Evolutionary conservation across 2,113 vertebrate species (phyloP), one percentile per base, ranked within the genome.

Genomic region (Promerops cafer): DNA sequence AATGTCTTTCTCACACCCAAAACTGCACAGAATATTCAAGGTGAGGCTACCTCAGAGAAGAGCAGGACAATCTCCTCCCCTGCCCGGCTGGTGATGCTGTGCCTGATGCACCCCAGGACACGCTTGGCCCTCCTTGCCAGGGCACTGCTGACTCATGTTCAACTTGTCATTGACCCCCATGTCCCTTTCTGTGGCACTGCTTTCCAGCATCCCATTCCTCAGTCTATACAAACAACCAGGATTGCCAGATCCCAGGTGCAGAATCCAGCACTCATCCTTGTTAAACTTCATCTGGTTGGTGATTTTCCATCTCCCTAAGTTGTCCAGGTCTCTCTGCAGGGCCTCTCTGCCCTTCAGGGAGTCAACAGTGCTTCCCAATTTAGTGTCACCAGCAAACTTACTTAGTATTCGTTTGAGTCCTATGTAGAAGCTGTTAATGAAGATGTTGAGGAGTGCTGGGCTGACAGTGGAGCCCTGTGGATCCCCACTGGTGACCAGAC

Each of bases 241-340:
- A 15, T 7, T 72, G 13, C 16, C 22, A 33, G 13, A 28, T 6
- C 8, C 52, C 13, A 59, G 19, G 27, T 28, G 16, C 12, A 59
- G 31, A 74, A 37, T 65, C 22, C 0, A 0, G 22, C 16, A 47
- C 26, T 27, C 4, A 1, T 0, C 23, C 22, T 44, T 59, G 5
- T 52, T 57, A 18, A 74, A 16, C 10, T 81, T 53, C 5, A 20
- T 7, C 4, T 1, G 9, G 2, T 3, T 57, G 52, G 3, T 59
- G 33, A 45, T 17, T 66, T 44, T 11, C 11, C 39, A 59, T 24
- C 16, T 65, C 65, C 50, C 19, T 39, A 13, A 44, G 59, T 74
- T 39, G 4, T 52, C 15, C 24, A 39, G 16, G 13, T 59, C 7
- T 89, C 37, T 65, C 44, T 59, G 37, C 52, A 44, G 27, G 18